Evolutionary conservation across 2,797 vertebrate genomes (phyloP), one percentile per base, ranked within the genome.

Genomic region (Gouania willdenowi): DNA sequence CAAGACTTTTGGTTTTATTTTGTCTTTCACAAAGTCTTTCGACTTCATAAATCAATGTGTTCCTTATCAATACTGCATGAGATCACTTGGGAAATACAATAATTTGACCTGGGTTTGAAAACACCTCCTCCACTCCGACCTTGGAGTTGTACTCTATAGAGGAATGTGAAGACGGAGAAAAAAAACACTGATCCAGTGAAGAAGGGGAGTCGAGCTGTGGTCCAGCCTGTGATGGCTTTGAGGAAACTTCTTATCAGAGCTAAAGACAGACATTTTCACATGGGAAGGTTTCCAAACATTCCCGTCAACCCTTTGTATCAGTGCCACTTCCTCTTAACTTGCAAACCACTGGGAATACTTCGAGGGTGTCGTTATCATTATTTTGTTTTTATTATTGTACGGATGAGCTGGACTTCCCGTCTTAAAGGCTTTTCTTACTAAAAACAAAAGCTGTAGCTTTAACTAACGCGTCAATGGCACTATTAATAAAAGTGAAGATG

Each of bases 91-190:
- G 42, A 5, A 5, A 33, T 28, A 47, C 48, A 8, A 38, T n/a
- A 42, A 29, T 12, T 41, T 60, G 27, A 46, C 70, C 34, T 51
- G 4, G n/a, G 41, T 58, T 56, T 64, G 56, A 69, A 62, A 74
- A 56, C 26, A 15, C 36, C 36, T 52, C 48, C 36, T 53, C 38
- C 33, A 21, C 30, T 49, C 21, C 69, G 66, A 65, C 72, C 72
- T 69, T 63, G 64, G 38, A 23, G 17, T 31, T 49, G 12, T 10
- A n/a, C 37, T 65, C 56, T 56, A 23, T 67, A 45, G 35, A 56
- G 26, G 50, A 41, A 64, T 50, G 41, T 39, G 40, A 27, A 34
- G 50, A 53, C 26, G 51, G 39, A 59, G 61, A 62, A 39, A 27
- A 22, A 17, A 31, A 43, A 51, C 32, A 39, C 31, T 41, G 24